phyloP scores from a whole-genome alignment of 2,888 invertebrate genomes.

The Diploptera punctata region DNA sequence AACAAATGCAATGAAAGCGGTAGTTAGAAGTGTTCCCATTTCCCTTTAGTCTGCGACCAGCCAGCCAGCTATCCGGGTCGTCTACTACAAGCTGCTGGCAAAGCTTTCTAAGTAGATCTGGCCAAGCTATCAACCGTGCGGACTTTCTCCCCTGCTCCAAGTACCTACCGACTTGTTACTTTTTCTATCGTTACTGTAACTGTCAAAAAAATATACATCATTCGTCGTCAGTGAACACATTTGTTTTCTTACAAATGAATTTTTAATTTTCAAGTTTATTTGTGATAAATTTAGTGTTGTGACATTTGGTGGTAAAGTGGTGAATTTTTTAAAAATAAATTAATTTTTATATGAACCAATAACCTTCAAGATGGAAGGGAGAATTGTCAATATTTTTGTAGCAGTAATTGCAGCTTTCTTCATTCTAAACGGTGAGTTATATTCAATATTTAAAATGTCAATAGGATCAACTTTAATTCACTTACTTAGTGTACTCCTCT shows the following conservation, averaged over 20 bases:
- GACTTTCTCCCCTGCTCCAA: slow-evolving; percentile 16
- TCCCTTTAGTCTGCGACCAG: slow-evolving; percentile 25
- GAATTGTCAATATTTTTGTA: background rate
- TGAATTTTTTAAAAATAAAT: background rate
- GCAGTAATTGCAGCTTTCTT: background rate
- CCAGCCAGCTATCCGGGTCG: slow-evolving; percentile 18
- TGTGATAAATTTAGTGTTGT: background rate
- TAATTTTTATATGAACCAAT: background rate
- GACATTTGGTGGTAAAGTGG: background rate
- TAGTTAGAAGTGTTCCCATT: background rate
- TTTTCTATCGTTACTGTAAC: background rate
- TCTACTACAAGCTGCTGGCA: background rate
- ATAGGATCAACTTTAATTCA: too few species aligned
- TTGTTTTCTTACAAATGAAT: background rate
- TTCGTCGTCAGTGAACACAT: background rate
- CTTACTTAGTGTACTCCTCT: too few species aligned
- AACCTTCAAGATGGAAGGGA: background rate
- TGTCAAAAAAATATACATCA: background rate
- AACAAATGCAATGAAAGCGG: background rate
- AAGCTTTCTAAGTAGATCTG: background rate
- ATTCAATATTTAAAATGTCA: background rate
- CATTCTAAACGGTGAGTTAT: background rate
- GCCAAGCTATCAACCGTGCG: background rate
- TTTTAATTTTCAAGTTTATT: background rate
- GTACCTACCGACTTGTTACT: background rate